Conservation (phyloP, 2,797 vertebrate species). For the Rhinogobio ventralis region DNA sequence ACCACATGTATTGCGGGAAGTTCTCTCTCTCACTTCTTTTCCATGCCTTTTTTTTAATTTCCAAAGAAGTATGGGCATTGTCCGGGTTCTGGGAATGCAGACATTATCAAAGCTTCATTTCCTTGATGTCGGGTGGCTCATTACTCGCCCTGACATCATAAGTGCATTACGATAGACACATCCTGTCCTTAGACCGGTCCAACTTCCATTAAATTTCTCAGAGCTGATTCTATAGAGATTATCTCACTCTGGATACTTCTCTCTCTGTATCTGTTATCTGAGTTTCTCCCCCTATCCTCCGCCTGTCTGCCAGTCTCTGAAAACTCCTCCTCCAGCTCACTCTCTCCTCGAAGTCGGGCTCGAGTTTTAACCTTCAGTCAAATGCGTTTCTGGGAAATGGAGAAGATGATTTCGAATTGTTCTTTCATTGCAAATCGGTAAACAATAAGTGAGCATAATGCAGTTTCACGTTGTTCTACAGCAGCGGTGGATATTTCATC, state of each 20-base stretch:
- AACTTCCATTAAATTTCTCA: slow-evolving; percentile 65
- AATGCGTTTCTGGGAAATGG: slow-evolving; percentile 5
- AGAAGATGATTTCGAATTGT: slow-evolving; percentile 15
- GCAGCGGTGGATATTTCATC: slow-evolving; percentile 39
- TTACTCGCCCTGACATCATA: slow-evolving; percentile 65
- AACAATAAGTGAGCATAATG: slow-evolving; percentile 8
- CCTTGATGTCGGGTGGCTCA: slow-evolving; percentile 64
- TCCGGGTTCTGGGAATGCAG: slow-evolving; percentile 52
- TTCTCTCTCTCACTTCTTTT: slow-evolving; percentile 7
- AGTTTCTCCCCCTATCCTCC: slow-evolving; percentile 22
- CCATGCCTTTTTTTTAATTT: background rate
- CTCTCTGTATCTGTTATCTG: slow-evolving; percentile 60
- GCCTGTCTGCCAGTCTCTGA: slow-evolving; percentile 11
- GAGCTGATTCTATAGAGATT: slow-evolving; percentile 63
- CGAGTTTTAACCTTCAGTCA: slow-evolving; percentile 3
- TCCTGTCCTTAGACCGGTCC: slow-evolving; percentile 57
- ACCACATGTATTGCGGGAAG: background rate
- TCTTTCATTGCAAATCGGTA: slow-evolving; percentile 5
- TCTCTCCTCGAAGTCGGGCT: background rate
- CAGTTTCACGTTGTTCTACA: slow-evolving; percentile 3
- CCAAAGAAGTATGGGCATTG: slow-evolving; percentile 39
- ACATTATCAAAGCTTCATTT: slow-evolving; percentile 62
- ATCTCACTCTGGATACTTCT: slow-evolving; percentile 65
- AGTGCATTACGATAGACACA: slow-evolving; percentile 59
- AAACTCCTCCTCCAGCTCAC: slow-evolving; percentile 15